Evolutionary conservation across 1,140 invertebrate genomes (phyloP).

Genomic region (Macrobrachium rosenbergii): DNA sequence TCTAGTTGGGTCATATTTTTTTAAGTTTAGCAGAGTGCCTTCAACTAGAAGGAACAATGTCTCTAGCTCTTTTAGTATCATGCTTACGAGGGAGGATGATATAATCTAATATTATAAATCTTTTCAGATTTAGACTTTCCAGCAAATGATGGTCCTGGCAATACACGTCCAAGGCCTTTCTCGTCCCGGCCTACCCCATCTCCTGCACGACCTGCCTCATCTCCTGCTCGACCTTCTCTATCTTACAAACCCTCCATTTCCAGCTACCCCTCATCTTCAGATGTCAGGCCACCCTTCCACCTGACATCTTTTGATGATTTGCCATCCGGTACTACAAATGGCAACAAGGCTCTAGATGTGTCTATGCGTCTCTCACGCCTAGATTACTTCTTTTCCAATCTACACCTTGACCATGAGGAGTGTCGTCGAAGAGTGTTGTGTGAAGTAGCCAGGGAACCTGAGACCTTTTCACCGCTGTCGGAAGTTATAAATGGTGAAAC

Average conservation of each 20-base stretch:
- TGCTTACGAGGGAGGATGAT: too few relatives aligned
- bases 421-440: slow-evolving; percentile 48
- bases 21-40: too few relatives aligned
- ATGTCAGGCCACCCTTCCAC: slow-evolving; percentile 31
- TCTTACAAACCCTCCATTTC: not conserved
- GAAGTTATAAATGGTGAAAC: slow-evolving; percentile 38
- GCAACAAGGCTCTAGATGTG: slow-evolving; percentile 20
- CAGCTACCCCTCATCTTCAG: not conserved
- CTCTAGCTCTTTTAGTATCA: too few relatives aligned
- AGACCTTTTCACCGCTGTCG: slow-evolving; percentile 49
- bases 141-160: too few relatives aligned
- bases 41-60: too few relatives aligned
- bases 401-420: slow-evolving; percentile 49
- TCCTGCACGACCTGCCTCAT: not conserved
- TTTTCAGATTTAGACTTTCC: too few relatives aligned
- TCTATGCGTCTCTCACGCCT: slow-evolving; percentile 50
- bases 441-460: slow-evolving; percentile 37
- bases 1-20: too few relatives aligned
- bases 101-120: too few relatives aligned
- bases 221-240: not conserved
- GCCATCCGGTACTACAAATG: not conserved
- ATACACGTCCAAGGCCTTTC: too few relatives aligned
- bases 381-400: slow-evolving; percentile 49
- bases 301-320: slow-evolving; percentile 47
- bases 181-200: not conserved